Evolutionary conservation across 2,113 vertebrate genomes (phyloP), one percentile per base, ranked within the genome.

Genomic region (Procavia capensis): DNA sequence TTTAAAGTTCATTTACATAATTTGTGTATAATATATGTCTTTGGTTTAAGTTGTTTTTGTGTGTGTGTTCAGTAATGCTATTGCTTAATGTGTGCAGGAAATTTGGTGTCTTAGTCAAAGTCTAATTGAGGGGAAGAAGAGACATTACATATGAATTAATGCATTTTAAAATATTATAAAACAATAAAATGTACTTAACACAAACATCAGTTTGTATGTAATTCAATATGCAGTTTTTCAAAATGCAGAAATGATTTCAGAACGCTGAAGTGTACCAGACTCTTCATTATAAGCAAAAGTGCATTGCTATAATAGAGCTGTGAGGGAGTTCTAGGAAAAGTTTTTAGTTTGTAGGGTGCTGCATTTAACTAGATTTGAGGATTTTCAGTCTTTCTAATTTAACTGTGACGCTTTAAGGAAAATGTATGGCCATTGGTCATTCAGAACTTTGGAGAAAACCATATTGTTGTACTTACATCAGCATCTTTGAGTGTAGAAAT

Each of bases 111-210:
- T 86, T 96, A 96, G 86, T 94, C 80, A 96, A 82, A 97, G 43
- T 66, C 85, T 96, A 34, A 47, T 79, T 95, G 94, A 86, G 96
- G 89, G 94, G 66, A 70, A 89, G 50, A 92, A 97, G 39, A 93
- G 75, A 72, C 22, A 93, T 94, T 81, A 88, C 3, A 68, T 54
- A 96, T 75, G 85, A 92, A 94, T 90, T 27, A 80, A 10, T 70
- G 59, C 92, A 45, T 88, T 96, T 97, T 90, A 93, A 97, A 95
- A 96, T 96, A 76, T 66, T 93, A 76, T 89, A 94, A 93, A 85
- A 64, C 76, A 95, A 90, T 96, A 95, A 91, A 84, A 72, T 89
- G 43, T 82, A 87, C 86, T 97, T 95, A 93, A 81, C 64, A 84
- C 10, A 91, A 94, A 61, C 66, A 81, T 95, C n/a, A 87, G 84